Evolutionary conservation across 2,113 vertebrate genomes (phyloP).

Genomic region (Sphyrna mokarran): DNA sequence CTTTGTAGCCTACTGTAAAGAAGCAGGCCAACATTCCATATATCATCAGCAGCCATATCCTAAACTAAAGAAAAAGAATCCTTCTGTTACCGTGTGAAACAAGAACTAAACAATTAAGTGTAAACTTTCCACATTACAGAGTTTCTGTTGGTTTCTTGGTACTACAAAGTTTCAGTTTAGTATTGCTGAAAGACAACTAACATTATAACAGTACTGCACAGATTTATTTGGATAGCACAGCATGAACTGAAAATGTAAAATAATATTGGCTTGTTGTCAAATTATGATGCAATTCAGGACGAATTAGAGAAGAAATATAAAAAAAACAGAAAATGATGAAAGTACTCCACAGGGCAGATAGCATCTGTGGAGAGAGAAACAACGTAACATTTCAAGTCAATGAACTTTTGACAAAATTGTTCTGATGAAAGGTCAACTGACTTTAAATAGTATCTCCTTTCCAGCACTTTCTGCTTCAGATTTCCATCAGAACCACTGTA

Average conservation of each 20-base stretch:
- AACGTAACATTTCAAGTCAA: not conserved
- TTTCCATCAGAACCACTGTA: not conserved
- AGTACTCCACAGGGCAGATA: not conserved
- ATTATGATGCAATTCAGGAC: not conserved
- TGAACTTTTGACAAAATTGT: not conserved
- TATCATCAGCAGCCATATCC: slow-evolving; percentile 60
- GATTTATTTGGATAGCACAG: not conserved
- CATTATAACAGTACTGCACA: not conserved
- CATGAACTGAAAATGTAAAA: not conserved
- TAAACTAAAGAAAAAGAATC: slow-evolving; percentile 57
- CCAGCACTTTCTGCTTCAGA: not conserved
- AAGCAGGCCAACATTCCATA: slow-evolving; percentile 78
- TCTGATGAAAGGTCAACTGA: not conserved
- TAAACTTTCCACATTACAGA: not conserved
- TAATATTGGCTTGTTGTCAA: not conserved
- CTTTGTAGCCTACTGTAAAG: slow-evolving; percentile 68
- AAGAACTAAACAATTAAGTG: not conserved
- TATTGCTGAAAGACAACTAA: not conserved
- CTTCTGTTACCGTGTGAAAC: not conserved
- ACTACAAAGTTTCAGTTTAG: not conserved
- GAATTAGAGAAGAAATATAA: not conserved
- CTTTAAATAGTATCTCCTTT: not conserved
- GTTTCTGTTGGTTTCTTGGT: not conserved
- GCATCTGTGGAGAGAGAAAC: not conserved
- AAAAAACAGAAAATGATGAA: not conserved